These are phyloP conservation scores for Malaclemys terrapin DNA, from an alignment of 2,113 vertebrate species.

Conservation along the genomic window DNA sequence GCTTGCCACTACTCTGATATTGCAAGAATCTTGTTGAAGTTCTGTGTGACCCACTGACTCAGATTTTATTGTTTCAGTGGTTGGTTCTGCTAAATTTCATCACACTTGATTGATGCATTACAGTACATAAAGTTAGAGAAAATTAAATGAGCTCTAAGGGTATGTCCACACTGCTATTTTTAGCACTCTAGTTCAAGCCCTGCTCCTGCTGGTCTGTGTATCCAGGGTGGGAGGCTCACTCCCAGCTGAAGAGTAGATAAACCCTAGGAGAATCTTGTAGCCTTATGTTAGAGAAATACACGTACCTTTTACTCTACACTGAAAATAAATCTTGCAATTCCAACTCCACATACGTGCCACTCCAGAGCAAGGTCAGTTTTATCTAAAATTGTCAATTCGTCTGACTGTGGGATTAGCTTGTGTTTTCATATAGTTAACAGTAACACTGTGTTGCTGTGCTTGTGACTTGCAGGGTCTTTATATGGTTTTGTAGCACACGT, in stretches of 20 bases:
- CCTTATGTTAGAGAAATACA: not conserved
- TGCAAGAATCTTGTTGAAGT: not conserved
- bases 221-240: not conserved
- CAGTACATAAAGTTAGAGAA: not conserved
- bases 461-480: not conserved
- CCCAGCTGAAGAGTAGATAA: not conserved
- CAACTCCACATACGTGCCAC: not conserved
- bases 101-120: not conserved
- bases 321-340: accelerated
- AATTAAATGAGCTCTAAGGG: not conserved
- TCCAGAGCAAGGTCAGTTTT: not conserved
- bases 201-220: not conserved
- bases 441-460: not conserved
- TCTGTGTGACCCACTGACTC: not conserved
- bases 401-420: not conserved
- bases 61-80: not conserved
- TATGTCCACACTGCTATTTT: not conserved
- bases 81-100: not conserved
- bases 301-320: not conserved
- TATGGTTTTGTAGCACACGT: accelerated
- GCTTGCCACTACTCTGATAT: not conserved
- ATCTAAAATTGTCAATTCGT: not conserved
- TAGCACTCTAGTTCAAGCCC: not conserved
- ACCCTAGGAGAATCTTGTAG: not conserved
- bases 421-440: not conserved